A percentile compares a stretch with the other conserved stretches of the same genome.
Evolutionary conservation across 2,797 vertebrate genomes (phyloP).

Genomic region (Sebastes hubbsi): DNA sequence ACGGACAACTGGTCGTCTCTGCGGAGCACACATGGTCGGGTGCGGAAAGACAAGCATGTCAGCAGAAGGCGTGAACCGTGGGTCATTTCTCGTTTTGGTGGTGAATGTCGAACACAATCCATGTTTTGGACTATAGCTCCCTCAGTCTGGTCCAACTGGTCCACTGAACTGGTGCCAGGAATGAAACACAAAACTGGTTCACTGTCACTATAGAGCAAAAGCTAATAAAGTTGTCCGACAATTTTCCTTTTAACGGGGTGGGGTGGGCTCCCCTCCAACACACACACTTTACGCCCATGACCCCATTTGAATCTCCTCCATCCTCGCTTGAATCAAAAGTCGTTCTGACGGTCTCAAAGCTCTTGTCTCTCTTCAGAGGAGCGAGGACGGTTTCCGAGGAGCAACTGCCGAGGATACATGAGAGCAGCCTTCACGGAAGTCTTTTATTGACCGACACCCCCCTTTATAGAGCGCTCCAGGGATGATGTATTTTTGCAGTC

Average conservation of each 20-base stretch:
- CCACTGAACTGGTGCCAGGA: background rate
- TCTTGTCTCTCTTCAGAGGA: too few relatives aligned
- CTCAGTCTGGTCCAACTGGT: background rate
- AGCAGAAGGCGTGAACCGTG: constrained; percentile 12
- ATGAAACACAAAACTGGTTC: background rate
- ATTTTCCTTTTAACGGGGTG: too few relatives aligned
- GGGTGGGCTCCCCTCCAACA: accelerated
- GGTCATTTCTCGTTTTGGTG: background rate
- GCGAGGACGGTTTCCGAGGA: too few relatives aligned
- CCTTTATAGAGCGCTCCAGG: too few relatives aligned
- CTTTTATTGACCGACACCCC: too few relatives aligned
- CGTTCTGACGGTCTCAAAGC: too few relatives aligned
- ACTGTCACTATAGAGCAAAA: background rate
- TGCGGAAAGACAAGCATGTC: constrained; percentile 34
- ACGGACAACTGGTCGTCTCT: constrained; percentile 39
- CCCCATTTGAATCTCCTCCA: too few relatives aligned
- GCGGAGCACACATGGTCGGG: constrained; percentile 28
- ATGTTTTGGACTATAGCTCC: background rate
- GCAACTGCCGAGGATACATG: too few relatives aligned
- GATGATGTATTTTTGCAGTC: too few relatives aligned
- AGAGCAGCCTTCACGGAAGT: too few relatives aligned
- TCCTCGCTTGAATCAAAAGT: too few relatives aligned
- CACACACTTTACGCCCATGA: too few relatives aligned
- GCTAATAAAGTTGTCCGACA: background rate
- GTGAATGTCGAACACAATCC: background rate